These are phyloP conservation scores for Phania funesta DNA, from an alignment of 2,888 invertebrate species.

Conservation along the genomic window DNA sequence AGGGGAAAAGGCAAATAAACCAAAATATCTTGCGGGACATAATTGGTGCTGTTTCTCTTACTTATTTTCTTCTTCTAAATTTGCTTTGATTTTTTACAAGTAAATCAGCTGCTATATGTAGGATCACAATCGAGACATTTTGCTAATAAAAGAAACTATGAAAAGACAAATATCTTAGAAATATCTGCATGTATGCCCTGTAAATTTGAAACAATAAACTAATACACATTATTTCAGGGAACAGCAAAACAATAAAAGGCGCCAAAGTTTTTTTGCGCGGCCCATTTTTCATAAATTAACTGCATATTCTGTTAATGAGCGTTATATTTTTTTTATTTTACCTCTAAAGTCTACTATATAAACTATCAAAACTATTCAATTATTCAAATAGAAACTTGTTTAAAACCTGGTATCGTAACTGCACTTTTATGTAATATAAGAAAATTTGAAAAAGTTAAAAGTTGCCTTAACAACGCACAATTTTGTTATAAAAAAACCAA, in stretches of 20 bases:
- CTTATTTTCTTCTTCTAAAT: background rate
- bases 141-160: background rate
- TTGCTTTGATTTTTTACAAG: slow-evolving; percentile 29
- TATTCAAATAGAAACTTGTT: too few species aligned
- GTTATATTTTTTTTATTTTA: too few species aligned
- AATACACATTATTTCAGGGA: background rate
- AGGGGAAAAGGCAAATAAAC: slow-evolving; percentile 14
- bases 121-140: background rate
- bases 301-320: too few species aligned
- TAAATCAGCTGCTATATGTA: slow-evolving; percentile 47
- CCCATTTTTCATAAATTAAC: background rate
- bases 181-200: background rate
- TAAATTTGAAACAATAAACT: background rate
- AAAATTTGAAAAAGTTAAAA: too few species aligned
- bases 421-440: too few species aligned
- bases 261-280: background rate
- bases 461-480: too few species aligned
- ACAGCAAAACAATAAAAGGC: background rate
- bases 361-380: too few species aligned
- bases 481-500: too few species aligned
- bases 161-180: background rate
- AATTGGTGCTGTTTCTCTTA: background rate
- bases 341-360: too few species aligned
- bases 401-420: too few species aligned
- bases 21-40: slow-evolving; percentile 52